Base-by-base conservation (phyloP, 2,113 vertebrate species). In the Psilopsiagon aymara region DNA sequence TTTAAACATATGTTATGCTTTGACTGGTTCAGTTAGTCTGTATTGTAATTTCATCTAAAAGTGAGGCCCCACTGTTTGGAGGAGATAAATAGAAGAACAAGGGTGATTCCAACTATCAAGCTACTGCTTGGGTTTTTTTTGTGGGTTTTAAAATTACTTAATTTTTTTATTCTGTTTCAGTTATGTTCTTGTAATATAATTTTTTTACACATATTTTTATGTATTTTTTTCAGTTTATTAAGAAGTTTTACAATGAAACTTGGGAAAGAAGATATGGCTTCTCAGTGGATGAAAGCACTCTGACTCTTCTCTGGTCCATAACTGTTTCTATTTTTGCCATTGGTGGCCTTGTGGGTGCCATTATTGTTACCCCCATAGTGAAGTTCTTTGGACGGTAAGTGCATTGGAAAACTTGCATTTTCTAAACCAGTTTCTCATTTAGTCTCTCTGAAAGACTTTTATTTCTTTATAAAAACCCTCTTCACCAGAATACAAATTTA, bases 311-410 rank as follows among this genome's bases (percentile, higher is more conserved):
- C 47, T 99, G 99, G 99, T 99, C 99, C 15, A 33, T 99, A 97
- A 99, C 99, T 0, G 99, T 99, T 79, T 99, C 99, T 78, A 98
- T 99, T 96, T 99, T 99, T 91, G 98, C 99, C 71, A 98, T 99
- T 2, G 99, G 99, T 73, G 99, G 99, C 59, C 98, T 99, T 62
- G 86, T 98, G 43, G 99, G 99, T 82, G 98, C 99, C 0, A 79
- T 99, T 11, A 95, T 97, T 18, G 98, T 98, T 70, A 98, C 98
- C 33, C 88, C 98, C 47, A 97, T 99, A 37, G 97, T 99, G 73
- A 99, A 98, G 93, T 86, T 96, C 68, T 97, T 99, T 5, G 99
- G 99, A 88, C 98, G 99, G 99, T 99, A 96, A 97, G 99, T 95
- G 18, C 12, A 17, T 5, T 53, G 46, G 29, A 68, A 82, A 82